A percentile compares a stretch with the other conserved stretches of the same genome.
These are phyloP conservation scores for Monodelphis domestica DNA, from an alignment of 2,797 vertebrate species.

Conservation along the genomic window DNA sequence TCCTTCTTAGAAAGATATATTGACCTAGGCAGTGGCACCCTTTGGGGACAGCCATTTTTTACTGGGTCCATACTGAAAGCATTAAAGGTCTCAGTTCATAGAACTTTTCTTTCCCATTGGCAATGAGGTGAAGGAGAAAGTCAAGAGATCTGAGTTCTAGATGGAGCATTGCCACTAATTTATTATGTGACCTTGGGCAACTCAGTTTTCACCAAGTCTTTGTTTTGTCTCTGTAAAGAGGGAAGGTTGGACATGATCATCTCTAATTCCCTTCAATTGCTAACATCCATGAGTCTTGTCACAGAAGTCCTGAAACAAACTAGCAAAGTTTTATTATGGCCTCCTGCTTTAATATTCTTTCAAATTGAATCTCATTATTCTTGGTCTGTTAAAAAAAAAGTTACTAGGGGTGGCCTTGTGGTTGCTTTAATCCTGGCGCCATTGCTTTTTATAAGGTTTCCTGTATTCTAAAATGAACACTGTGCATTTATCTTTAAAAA, in stretches of 20 bases:
- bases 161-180: neutral
- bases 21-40: neutral
- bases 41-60: neutral
- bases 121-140: neutral
- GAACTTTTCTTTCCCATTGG: neutral
- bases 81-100: neutral
- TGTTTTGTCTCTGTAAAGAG: neutral
- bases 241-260: neutral
- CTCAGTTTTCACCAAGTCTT: neutral
- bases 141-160: neutral
- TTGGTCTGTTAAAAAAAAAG: constrained; percentile 72
- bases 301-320: constrained; percentile 50
- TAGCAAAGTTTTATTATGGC: constrained; percentile 59
- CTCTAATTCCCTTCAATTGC: neutral
- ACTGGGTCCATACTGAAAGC: neutral
- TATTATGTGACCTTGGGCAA: neutral
- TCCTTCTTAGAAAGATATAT: neutral
- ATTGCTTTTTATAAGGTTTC: constrained; percentile 80
- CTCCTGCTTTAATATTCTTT: constrained; percentile 74
- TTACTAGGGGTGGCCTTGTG: constrained; percentile 66
- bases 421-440: constrained; percentile 79
- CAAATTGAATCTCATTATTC: constrained; percentile 61
- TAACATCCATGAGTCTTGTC: neutral
- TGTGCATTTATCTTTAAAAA: constrained; percentile 56
- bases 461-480: constrained; percentile 78